Percentiles rank a stretch among this genome's conserved stretches.
Conservation (phyloP, 2,888 invertebrate species). For the Zygogramma bicolorata region DNA sequence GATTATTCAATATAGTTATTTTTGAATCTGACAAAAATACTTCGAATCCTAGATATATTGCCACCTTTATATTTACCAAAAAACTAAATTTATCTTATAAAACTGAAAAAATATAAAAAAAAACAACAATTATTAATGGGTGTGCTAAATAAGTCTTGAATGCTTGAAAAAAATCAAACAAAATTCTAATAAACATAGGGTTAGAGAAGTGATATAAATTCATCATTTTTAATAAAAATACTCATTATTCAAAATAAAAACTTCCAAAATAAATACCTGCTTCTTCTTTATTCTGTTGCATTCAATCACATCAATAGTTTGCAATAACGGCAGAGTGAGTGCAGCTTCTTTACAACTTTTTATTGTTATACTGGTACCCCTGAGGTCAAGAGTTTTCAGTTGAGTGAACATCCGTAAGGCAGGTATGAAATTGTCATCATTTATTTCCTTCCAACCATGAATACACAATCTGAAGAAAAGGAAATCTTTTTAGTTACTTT, state of each 20-base stretch:
- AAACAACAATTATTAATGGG: too few relatives aligned
- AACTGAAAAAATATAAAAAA: too few relatives aligned
- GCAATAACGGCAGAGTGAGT: slow-evolving; percentile 52
- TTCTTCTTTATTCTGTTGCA: slow-evolving; percentile 55
- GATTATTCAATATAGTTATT: too few relatives aligned
- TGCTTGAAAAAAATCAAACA: too few relatives aligned
- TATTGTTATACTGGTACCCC: slow-evolving; percentile 56
- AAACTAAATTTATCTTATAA: too few relatives aligned
- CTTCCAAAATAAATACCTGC: slow-evolving; percentile 45
- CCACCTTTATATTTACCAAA: too few relatives aligned
- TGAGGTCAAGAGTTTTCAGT: slow-evolving; percentile 52
- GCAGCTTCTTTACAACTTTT: slow-evolving; percentile 57
- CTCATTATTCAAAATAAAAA: too few relatives aligned
- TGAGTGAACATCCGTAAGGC: slow-evolving; percentile 55
- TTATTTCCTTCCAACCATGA: slow-evolving; percentile 57
- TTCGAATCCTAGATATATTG: too few relatives aligned
- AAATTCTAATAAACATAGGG: neutral
- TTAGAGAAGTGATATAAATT: neutral
- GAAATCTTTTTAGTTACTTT: neutral
- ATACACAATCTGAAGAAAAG: slow-evolving; percentile 51
- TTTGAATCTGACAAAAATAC: too few relatives aligned
- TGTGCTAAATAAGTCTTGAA: too few relatives aligned
- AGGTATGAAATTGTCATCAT: slow-evolving; percentile 55
- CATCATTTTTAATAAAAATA: too few relatives aligned
- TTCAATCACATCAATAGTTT: slow-evolving; percentile 54